Conservation (phyloP, 2,888 invertebrate species). For the Campoletis raptor region DNA sequence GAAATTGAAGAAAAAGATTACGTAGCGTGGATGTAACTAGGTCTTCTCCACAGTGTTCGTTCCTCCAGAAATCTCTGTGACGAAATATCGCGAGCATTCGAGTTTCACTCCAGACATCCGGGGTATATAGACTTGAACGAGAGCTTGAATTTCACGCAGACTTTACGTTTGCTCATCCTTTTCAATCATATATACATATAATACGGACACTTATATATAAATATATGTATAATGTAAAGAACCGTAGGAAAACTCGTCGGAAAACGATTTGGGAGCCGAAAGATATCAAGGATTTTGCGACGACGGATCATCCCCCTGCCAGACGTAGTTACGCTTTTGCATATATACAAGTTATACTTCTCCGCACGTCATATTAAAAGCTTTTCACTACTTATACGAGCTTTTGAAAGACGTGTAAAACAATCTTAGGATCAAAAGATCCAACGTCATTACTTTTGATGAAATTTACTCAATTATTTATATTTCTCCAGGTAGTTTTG, state of each 20-base stretch:
- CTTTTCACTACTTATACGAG: conserved; percentile 10
- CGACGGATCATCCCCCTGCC: conserved; percentile 62
- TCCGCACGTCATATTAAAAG: conserved; percentile 57
- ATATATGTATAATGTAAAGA: not conserved
- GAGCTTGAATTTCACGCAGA: conserved; percentile 52
- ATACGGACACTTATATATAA: not conserved
- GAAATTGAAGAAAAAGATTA: conserved; percentile 26
- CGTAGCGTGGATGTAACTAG: conserved; percentile 8
- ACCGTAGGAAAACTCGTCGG: conserved; percentile 38
- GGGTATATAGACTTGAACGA: conserved; percentile 29
- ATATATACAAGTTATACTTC: conserved; percentile 36
- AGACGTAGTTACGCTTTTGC: conserved; percentile 57
- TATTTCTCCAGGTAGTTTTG: not conserved
- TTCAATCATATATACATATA: conserved; percentile 11
- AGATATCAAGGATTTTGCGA: conserved; percentile 65
- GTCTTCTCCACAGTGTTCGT: conserved; percentile 18
- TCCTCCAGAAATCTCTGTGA: conserved; percentile 29
- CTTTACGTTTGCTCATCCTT: conserved; percentile 41
- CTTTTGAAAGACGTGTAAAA: not conserved
- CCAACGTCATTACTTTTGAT: not conserved
- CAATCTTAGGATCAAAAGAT: not conserved
- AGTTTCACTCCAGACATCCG: conserved; percentile 31
- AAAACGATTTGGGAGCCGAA: conserved; percentile 49
- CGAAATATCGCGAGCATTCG: conserved; percentile 37
- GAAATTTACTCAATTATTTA: not conserved